phyloP scores from a whole-genome alignment of 2,888 invertebrate genomes.

The Euzophera pinguis region DNA sequence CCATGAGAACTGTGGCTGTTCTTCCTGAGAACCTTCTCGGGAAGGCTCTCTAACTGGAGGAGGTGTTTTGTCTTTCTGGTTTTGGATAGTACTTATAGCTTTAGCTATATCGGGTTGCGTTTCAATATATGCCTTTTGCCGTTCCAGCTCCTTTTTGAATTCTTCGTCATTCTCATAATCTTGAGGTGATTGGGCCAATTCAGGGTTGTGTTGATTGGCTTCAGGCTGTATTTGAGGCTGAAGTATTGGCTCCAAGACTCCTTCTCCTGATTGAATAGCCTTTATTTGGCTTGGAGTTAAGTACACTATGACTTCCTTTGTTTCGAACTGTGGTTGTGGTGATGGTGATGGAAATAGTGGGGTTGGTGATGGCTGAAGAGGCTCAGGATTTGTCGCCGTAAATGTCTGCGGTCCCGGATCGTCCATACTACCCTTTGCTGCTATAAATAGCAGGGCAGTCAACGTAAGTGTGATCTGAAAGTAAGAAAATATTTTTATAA shows the following conservation, averaged over 20 bases:
- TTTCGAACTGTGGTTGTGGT: slow-evolving; percentile 30
- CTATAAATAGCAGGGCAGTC: slow-evolving; percentile 30
- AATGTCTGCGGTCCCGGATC: slow-evolving; percentile 45
- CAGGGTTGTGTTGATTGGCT: slow-evolving; percentile 21
- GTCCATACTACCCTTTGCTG: slow-evolving; percentile 32
- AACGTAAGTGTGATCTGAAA: slow-evolving; percentile 42
- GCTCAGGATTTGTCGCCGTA: slow-evolving; percentile 24
- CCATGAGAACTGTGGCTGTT: slow-evolving; percentile 10
- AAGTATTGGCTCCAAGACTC: slow-evolving; percentile 22
- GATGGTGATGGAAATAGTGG: slow-evolving; percentile 16
- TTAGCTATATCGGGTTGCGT: slow-evolving; percentile 10
- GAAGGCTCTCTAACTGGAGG: slow-evolving; percentile 17
- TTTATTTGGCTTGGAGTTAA: slow-evolving; percentile 58
- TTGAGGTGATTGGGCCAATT: slow-evolving; percentile 17
- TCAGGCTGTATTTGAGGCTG: slow-evolving; percentile 22
- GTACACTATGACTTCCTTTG: slow-evolving; percentile 56
- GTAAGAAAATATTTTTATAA: neutral
- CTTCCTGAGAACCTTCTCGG: slow-evolving; percentile 13
- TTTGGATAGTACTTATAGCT: slow-evolving; percentile 5
- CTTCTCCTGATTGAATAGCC: slow-evolving; percentile 43
- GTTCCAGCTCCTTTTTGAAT: slow-evolving; percentile 16
- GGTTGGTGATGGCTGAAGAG: slow-evolving; percentile 15
- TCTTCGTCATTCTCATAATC: slow-evolving; percentile 12
- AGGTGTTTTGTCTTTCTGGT: slow-evolving; percentile 6
- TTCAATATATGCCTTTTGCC: slow-evolving; percentile 14